Conservation (phyloP, 2,797 vertebrate genomes). For the Melanotaenia trifasciata region DNA sequence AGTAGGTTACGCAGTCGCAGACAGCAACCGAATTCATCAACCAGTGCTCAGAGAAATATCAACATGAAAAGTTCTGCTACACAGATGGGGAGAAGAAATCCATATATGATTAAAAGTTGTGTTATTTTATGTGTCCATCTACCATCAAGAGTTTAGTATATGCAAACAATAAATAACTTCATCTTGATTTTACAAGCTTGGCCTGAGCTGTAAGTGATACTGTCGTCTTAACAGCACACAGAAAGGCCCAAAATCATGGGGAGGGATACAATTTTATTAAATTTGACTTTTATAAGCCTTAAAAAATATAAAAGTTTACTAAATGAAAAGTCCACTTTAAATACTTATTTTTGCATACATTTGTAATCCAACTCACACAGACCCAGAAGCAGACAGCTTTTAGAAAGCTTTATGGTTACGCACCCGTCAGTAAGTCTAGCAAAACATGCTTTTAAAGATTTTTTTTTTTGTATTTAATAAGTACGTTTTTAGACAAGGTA, state of each 20-base stretch:
- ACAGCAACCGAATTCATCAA: slow-evolving; percentile 22
- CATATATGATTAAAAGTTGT: neutral
- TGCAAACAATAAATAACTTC: neutral
- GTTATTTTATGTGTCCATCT: neutral
- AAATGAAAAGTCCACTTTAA: neutral
- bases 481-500: neutral
- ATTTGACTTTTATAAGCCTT: neutral
- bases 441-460: neutral
- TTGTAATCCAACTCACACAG: slow-evolving; percentile 27
- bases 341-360: neutral
- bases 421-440: neutral
- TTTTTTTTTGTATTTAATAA: neutral
- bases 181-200: neutral
- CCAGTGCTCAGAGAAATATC: neutral
- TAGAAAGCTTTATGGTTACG: neutral
- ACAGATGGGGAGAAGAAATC: neutral
- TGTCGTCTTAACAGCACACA: slow-evolving; percentile 5
- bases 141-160: neutral
- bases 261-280: neutral
- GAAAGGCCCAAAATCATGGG: neutral
- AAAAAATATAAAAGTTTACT: neutral
- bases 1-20: slow-evolving; percentile 52
- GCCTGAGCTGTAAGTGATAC: neutral
- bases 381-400: neutral
- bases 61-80: neutral